A percentile compares a stretch with the other conserved stretches of the same genome.
Evolutionary conservation across 30 jellyfish, hydroid and myxozoan genomes (phyloP).

Genomic region (Aurelia coerulea): DNA sequence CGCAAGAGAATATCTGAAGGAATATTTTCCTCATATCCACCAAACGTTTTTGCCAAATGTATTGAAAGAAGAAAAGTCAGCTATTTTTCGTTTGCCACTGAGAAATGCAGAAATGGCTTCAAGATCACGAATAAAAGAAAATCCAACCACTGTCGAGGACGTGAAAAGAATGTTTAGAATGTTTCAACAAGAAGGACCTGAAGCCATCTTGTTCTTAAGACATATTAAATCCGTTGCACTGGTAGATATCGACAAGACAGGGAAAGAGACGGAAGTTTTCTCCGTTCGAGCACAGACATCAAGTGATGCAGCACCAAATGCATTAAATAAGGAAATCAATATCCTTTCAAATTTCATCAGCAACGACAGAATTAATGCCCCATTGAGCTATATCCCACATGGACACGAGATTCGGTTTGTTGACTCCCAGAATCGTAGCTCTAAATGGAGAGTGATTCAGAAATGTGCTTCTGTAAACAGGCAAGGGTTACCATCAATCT

Average conservation of each 20-base stretch:
- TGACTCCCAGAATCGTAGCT: not conserved
- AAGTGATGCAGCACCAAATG: too few species aligned
- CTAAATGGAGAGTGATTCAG: slow-evolving; percentile 38
- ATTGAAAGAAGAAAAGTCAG: slow-evolving; percentile 30
- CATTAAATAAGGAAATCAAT: not conserved
- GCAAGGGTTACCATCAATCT: slow-evolving; percentile 13
- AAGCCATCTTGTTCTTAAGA: slow-evolving; percentile 42
- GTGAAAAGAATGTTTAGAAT: slow-evolving; percentile 16
- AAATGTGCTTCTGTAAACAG: slow-evolving; percentile 36
- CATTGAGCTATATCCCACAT: not conserved
- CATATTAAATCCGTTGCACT: slow-evolving; percentile 31
- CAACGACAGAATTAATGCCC: not conserved
- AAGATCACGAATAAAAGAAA: slow-evolving; percentile 26
- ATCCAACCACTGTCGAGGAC: slow-evolving; percentile 26
- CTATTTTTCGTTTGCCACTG: slow-evolving; percentile 79
- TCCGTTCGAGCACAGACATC: not conserved
- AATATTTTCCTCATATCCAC: slow-evolving; percentile 36
- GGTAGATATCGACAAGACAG: slow-evolving; percentile 20
- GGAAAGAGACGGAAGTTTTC: not conserved
- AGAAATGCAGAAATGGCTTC: slow-evolving; percentile 50
- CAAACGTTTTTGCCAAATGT: slow-evolving; percentile 38
- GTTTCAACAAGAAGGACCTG: slow-evolving; percentile 40
- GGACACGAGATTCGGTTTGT: not conserved
- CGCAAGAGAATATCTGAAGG: slow-evolving; percentile 48
- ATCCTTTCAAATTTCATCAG: not conserved